Evolutionary conservation across 1,140 invertebrate genomes (phyloP), one percentile per base, ranked within the genome.

Genomic region (Radopholus similis): DNA sequence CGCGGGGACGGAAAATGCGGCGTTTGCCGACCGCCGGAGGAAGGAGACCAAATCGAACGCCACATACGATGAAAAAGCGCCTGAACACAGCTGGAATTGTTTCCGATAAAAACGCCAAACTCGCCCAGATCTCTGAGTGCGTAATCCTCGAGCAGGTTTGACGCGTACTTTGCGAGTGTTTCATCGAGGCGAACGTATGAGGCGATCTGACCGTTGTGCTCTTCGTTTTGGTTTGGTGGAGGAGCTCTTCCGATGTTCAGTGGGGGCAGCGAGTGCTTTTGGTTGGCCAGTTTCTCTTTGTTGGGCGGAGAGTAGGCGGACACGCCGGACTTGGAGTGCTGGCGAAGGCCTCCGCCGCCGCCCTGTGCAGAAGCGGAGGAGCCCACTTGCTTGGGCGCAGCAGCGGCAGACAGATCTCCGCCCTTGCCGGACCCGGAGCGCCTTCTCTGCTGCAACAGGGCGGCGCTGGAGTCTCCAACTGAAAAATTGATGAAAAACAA

Each of bases 121-220:
- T 26, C 44, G 74, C 77, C 77, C 18, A 80, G 56, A 74, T 80
- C 77, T 28, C 78, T 26, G n/a, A 75, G 28, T 3, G 75, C 81
- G 63, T 78, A 83, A 26, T 80, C 73, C 28, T 75, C 63, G 2
- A 80, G 57, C 21, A 80, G 38, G 1, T 55, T 51, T n/a, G 42
- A 42, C 8, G 77, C 77, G 35, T 76, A 77, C 13, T 63, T 58
- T 44, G 28, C 62, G 18, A 74, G 53, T 28, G 76, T 72, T 4
- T 68, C 37, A 18, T 72, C 26, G 3, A 77, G 11, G 21, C 76
- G 59, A 2, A 26, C 44, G 44, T 47, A 15, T 47, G n/a, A n/a
- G 44, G 18, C 44, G 26, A 15, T 23, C 44, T 18, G 26, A 47
- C 13, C 26, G n/a, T n/a, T n/a, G n/a, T n/a, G n/a, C 44, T 13